Percentiles rank a stretch among this genome's conserved stretches.
phyloP scores from a whole-genome alignment of 2,888 invertebrate genomes.

The Lottia scabra region DNA sequence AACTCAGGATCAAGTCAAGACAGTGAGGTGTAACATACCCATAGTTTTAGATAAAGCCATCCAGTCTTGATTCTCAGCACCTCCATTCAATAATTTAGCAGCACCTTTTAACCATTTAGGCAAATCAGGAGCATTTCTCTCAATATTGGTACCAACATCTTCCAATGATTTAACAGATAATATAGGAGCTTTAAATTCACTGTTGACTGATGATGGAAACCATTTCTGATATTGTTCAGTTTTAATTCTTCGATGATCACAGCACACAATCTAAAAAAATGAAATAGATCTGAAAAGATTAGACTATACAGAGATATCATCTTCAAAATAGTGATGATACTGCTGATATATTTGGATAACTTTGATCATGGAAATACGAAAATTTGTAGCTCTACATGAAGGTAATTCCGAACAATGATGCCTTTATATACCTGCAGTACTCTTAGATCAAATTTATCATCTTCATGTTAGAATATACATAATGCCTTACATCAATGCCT shows the following conservation, averaged over 20 bases:
- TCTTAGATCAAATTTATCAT: too few species aligned
- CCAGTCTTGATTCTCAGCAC: slow-evolving; percentile 68
- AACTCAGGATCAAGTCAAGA: too few species aligned
- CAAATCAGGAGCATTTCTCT: slow-evolving; percentile 57
- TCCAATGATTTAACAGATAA: slow-evolving; percentile 46
- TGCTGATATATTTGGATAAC: too few species aligned
- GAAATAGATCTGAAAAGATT: too few species aligned
- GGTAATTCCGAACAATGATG: too few species aligned
- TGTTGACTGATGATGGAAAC: slow-evolving; percentile 62
- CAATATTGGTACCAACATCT: slow-evolving; percentile 56
- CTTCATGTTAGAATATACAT: too few species aligned
- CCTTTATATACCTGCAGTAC: too few species aligned
- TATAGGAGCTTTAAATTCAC: slow-evolving; percentile 49
- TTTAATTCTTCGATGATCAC: slow-evolving; percentile 68
- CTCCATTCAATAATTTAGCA: slow-evolving; percentile 69
- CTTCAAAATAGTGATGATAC: too few species aligned
- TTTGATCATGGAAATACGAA: too few species aligned
- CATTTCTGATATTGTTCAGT: slow-evolving; percentile 65
- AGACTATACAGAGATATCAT: too few species aligned
- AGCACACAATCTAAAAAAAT: slow-evolving; percentile 68
- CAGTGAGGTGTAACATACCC: slow-evolving; percentile 43
- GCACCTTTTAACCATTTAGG: slow-evolving; percentile 68
- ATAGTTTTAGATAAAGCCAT: slow-evolving; percentile 64
- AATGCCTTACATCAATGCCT: too few species aligned
- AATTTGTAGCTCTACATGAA: too few species aligned